These are phyloP conservation scores for Sesia bembeciformis DNA, from an alignment of 2,888 invertebrate species.

Conservation along the genomic window DNA sequence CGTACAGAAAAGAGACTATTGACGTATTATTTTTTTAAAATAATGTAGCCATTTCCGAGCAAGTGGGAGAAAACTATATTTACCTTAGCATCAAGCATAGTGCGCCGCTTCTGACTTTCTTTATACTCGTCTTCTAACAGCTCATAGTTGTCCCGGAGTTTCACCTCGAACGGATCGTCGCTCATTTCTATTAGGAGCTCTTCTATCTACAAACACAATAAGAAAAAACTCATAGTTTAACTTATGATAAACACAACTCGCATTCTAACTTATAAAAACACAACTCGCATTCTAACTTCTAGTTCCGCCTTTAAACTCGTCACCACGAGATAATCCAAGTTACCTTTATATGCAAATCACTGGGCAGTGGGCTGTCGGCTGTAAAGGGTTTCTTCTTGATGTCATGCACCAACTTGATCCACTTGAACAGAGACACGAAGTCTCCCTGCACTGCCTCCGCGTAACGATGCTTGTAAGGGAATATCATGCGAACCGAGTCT, in stretches of 20 bases:
- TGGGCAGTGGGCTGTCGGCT: slow-evolving; percentile 82
- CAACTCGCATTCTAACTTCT: no score
- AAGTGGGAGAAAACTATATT: no score
- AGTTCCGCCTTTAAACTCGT: no score
- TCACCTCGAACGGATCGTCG: slow-evolving; percentile 99
- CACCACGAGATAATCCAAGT: no score
- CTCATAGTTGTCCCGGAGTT: slow-evolving; percentile 95
- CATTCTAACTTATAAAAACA: no score
- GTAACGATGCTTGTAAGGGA: slow-evolving; percentile 91
- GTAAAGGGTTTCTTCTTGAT: slow-evolving; percentile 81
- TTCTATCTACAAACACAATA: slow-evolving; percentile 76
- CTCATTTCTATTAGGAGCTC: slow-evolving; percentile 93
- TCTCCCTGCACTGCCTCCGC: slow-evolving; percentile 92
- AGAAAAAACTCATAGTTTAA: no score
- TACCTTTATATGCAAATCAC: slow-evolving; percentile 92
- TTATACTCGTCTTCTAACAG: slow-evolving; percentile 95
- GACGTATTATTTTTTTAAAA: no score
- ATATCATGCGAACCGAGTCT: slow-evolving; percentile 79
- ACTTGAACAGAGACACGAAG: slow-evolving; percentile 92
- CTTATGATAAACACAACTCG: no score
- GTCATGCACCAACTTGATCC: slow-evolving; percentile 91
- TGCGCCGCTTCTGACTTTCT: slow-evolving; percentile 91
- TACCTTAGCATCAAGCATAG: slow-evolving; percentile 91
- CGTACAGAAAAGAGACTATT: not conserved
- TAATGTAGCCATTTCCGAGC: no score